These are phyloP conservation scores for Laterallus jamaicensis DNA, from an alignment of 2,113 vertebrate genomes.

Conservation along the genomic window DNA sequence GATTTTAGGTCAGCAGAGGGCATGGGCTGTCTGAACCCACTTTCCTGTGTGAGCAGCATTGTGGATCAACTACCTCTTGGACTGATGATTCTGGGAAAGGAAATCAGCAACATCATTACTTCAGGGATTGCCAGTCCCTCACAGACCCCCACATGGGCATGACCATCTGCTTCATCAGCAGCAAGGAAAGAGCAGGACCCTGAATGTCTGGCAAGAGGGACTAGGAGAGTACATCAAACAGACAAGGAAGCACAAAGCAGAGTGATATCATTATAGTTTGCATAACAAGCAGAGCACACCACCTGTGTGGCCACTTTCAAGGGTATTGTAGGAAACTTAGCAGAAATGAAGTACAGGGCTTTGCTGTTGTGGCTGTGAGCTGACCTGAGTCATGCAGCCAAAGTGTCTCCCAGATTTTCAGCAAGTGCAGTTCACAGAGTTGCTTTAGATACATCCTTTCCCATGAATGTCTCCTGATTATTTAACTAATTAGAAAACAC, in stretches of 20 bases:
- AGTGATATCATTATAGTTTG: background rate
- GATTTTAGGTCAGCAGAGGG: background rate
- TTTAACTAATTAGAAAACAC: constrained; percentile 46
- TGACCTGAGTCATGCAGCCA: background rate
- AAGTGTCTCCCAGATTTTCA: background rate
- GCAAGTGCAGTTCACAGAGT: background rate
- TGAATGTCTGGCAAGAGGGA: background rate
- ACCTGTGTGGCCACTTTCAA: background rate
- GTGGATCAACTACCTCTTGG: background rate
- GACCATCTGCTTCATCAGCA: background rate
- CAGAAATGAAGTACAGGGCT: background rate
- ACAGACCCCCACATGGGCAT: background rate
- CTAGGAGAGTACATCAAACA: background rate
- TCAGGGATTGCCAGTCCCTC: rapidly evolving
- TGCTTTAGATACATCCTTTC: background rate
- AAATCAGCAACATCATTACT: background rate
- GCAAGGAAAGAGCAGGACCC: background rate
- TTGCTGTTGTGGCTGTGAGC: background rate
- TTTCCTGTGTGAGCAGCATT: background rate
- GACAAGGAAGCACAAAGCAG: background rate
- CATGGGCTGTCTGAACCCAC: background rate
- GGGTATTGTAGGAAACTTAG: background rate
- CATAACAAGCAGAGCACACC: background rate
- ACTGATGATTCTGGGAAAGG: background rate
- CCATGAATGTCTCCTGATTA: background rate